phyloP scores from a whole-genome alignment of 2,113 vertebrate species.

The Zapornia atra region DNA sequence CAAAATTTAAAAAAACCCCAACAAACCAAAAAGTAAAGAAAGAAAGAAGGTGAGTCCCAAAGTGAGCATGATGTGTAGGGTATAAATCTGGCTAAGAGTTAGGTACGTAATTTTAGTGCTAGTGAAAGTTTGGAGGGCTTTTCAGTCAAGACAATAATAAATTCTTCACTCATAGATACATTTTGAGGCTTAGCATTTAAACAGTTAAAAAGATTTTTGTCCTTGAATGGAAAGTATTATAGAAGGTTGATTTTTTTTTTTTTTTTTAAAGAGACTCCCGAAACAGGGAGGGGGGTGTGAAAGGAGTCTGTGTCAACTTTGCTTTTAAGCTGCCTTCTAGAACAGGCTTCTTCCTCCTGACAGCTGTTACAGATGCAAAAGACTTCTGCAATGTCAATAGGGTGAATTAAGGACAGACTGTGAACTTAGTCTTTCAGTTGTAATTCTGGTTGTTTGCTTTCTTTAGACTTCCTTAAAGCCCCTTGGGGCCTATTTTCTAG shows the following conservation, averaged over 20 bases:
- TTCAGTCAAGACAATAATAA: background rate
- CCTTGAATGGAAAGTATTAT: background rate
- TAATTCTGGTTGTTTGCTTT: background rate
- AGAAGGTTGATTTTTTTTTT: background rate
- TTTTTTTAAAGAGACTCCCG: background rate
- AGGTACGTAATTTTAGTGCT: background rate
- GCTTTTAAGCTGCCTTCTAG: background rate
- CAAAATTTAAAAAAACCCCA: background rate
- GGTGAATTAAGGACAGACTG: background rate
- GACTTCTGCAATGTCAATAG: background rate
- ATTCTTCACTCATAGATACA: background rate
- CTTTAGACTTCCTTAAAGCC: background rate
- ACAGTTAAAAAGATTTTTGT: background rate
- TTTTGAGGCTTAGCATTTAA: background rate
- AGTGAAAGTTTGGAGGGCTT: rapidly evolving
- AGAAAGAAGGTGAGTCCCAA: background rate
- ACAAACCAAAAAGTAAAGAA: background rate
- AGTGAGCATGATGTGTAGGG: background rate
- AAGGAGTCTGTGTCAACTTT: background rate
- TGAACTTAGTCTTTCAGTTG: background rate
- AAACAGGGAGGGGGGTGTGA: background rate
- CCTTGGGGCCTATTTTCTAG: background rate
- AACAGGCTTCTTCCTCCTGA: background rate
- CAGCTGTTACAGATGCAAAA: background rate
- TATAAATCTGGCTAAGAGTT: background rate